A percentile compares a stretch with the other conserved stretches of the same genome.
Conservation (phyloP, 2,888 invertebrate genomes). For the Netelia fuscicornis region DNA sequence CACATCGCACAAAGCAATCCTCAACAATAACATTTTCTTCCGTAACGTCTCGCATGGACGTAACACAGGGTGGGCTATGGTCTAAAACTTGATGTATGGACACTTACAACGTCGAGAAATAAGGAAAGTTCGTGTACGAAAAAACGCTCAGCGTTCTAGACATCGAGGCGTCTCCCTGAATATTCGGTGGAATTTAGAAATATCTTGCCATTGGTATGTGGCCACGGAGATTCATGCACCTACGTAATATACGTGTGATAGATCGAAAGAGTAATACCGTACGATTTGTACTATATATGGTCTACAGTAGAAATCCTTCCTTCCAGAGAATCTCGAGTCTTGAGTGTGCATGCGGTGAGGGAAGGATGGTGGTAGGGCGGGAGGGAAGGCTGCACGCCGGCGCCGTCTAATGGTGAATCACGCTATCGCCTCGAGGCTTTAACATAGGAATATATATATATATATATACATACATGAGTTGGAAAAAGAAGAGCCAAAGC, state of each 20-base stretch:
- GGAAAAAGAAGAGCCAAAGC: conserved; percentile 41
- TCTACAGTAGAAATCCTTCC: background rate
- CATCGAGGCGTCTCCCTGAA: conserved; percentile 33
- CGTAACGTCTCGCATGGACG: background rate
- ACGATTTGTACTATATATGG: background rate
- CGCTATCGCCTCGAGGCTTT: conserved; percentile 46
- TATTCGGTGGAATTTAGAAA: conserved; percentile 22
- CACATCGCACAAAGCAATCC: too few relatives aligned
- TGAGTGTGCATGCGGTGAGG: background rate
- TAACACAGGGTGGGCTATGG: background rate
- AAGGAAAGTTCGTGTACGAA: background rate
- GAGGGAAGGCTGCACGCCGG: conserved; percentile 16
- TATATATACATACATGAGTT: background rate
- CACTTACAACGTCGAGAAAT: background rate
- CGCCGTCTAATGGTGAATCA: conserved; percentile 65
- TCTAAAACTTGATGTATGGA: background rate
- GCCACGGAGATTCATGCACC: background rate
- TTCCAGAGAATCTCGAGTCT: background rate
- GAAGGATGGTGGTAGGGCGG: background rate
- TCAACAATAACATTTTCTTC: background rate
- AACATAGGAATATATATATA: conserved; percentile 10
- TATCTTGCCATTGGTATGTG: background rate
- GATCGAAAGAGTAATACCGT: background rate
- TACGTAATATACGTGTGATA: background rate
- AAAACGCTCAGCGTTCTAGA: conserved; percentile 16